These are phyloP conservation scores for Aurelia aurita DNA, from an alignment of 30 jellyfish, hydroid and myxozoan species.

Conservation along the genomic window DNA sequence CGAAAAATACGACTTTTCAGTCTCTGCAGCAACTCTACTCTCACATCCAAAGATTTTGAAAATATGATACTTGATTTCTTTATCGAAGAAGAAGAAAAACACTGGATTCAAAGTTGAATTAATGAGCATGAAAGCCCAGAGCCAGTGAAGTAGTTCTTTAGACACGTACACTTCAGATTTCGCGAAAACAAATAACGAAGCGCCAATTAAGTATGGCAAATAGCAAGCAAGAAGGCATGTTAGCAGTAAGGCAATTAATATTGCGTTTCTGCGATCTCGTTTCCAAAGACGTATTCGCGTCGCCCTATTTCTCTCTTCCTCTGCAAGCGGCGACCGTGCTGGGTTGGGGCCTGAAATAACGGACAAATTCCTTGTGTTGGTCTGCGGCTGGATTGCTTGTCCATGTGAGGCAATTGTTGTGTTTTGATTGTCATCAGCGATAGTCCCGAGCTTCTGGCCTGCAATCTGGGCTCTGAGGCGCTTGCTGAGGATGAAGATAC, in stretches of 20 bases:
- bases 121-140: constrained; percentile 52
- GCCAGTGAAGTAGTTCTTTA: constrained; percentile 62
- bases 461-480: constrained; percentile 7
- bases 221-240: constrained; percentile 18
- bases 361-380: neutral
- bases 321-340: neutral
- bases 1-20: constrained; percentile 3
- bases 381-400: neutral
- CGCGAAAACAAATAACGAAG: constrained; percentile 38
- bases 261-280: constrained; percentile 23
- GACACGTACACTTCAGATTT: constrained; percentile 23
- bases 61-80: constrained; percentile 48
- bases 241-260: constrained; percentile 32
- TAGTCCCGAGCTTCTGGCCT: neutral
- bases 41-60: constrained; percentile 8
- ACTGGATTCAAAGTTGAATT: constrained; percentile 58
- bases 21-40: neutral
- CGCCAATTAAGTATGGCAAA: constrained; percentile 59
- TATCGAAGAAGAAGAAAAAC: constrained; percentile 44
- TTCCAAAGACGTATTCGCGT: neutral
- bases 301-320: neutral
- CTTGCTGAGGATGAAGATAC: constrained; percentile 32
- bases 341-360: neutral
- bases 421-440: neutral
- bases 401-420: neutral